phyloP scores from a whole-genome alignment of 2,797 vertebrate genomes.

The Protonibea diacanthus region DNA sequence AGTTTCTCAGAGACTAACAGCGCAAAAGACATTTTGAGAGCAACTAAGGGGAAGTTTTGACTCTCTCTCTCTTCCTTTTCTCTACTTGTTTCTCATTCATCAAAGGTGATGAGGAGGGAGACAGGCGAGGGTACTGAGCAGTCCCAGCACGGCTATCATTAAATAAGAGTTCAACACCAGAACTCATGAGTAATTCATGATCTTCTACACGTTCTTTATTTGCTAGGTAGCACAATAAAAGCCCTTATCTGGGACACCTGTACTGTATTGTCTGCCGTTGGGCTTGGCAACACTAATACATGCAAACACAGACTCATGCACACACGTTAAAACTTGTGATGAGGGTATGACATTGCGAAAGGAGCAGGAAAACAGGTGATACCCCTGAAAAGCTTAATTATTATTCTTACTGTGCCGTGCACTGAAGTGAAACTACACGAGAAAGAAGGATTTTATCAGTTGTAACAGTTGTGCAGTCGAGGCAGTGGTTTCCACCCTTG shows the following conservation, averaged over 20 bases:
- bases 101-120: slow-evolving; percentile 67
- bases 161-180: slow-evolving; percentile 79
- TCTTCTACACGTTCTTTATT: slow-evolving; percentile 69
- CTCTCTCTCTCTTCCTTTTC: slow-evolving; percentile 24
- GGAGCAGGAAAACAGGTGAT: slow-evolving; percentile 15
- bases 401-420: background rate
- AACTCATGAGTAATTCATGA: slow-evolving; percentile 84
- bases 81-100: slow-evolving; percentile 68
- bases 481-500: slow-evolving; percentile 4
- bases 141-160: slow-evolving; percentile 72
- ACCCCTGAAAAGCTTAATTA: background rate
- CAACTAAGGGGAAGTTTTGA: slow-evolving; percentile 45
- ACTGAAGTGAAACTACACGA: background rate
- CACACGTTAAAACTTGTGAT: background rate
- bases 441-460: slow-evolving; percentile 3
- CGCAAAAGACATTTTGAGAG: slow-evolving; percentile 51
- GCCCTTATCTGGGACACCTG: slow-evolving; percentile 74
- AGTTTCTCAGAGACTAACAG: slow-evolving; percentile 39
- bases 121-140: slow-evolving; percentile 56
- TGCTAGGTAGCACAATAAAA: slow-evolving; percentile 63
- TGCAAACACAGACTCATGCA: slow-evolving; percentile 18
- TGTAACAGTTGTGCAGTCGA: background rate
- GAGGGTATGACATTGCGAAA: slow-evolving; percentile 4
- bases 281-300: slow-evolving; percentile 28
- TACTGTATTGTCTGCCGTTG: slow-evolving; percentile 37